phyloP scores from a whole-genome alignment of 2,113 vertebrate genomes.

The Pelecanoides urinatrix region DNA sequence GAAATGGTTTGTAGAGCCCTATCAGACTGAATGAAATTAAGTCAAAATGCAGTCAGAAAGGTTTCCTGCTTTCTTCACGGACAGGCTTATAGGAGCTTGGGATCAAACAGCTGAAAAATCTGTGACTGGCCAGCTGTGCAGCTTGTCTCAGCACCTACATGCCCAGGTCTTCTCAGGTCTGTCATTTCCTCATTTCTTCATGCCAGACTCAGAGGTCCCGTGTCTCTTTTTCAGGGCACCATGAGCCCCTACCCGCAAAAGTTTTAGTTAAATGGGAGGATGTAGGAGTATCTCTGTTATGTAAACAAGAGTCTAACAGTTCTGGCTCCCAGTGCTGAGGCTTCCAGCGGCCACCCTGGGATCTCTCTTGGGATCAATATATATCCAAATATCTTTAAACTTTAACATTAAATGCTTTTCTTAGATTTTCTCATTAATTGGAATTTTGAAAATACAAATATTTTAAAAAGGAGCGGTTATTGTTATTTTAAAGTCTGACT shows the following conservation, averaged over 20 bases:
- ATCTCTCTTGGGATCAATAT: background rate
- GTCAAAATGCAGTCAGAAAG: background rate
- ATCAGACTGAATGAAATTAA: background rate
- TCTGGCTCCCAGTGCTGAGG: fast-evolving
- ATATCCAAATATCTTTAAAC: background rate
- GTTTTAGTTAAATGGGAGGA: background rate
- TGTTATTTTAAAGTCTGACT: background rate
- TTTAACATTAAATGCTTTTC: background rate
- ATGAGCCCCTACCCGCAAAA: background rate
- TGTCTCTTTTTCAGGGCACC: background rate
- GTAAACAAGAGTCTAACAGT: background rate
- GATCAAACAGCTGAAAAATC: background rate
- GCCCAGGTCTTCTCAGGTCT: background rate
- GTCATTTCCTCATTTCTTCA: background rate
- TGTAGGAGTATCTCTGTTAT: background rate
- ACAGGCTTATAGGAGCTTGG: background rate
- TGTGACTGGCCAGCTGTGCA: background rate
- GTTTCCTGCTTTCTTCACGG: background rate
- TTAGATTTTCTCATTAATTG: background rate
- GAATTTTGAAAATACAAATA: background rate
- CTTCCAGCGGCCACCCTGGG: background rate
- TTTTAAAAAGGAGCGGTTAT: background rate
- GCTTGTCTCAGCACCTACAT: background rate
- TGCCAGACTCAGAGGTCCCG: background rate
- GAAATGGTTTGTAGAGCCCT: background rate